These are phyloP conservation scores for Eulemur rufifrons DNA, from an alignment of 2,113 vertebrate genomes.

Conservation along the genomic window DNA sequence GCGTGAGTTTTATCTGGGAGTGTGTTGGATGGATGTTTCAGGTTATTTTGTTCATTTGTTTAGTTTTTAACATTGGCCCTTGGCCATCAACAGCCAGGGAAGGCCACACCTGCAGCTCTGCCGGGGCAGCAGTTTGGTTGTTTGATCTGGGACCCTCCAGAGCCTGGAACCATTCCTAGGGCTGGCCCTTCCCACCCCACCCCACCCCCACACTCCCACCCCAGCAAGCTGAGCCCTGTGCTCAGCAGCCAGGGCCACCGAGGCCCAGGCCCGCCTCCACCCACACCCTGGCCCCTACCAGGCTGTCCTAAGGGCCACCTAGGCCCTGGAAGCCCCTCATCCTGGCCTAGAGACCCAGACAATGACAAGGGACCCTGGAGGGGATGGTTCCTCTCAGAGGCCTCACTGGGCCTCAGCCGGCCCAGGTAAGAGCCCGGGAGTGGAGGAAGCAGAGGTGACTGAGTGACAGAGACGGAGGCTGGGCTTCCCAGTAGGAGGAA, in stretches of 20 bases:
- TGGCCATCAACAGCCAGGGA: background rate
- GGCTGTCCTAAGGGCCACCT: background rate
- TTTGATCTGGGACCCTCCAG: background rate
- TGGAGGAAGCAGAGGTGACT: background rate
- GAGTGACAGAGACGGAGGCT: background rate
- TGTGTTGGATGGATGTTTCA: background rate
- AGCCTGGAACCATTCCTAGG: background rate
- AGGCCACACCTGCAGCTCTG: background rate
- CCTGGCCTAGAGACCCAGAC: background rate
- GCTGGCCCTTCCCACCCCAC: too few relatives aligned
- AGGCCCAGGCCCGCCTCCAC: background rate
- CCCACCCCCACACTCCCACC: too few relatives aligned
- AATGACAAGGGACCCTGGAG: background rate
- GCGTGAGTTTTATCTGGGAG: background rate
- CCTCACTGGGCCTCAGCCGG: background rate
- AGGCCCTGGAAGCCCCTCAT: background rate
- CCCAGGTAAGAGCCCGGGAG: background rate
- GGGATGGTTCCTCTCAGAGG: background rate
- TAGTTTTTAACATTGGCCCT: background rate
- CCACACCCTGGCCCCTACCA: background rate
- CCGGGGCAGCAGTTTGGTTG: too few relatives aligned
- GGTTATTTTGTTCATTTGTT: background rate
- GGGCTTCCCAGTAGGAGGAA: too few relatives aligned
- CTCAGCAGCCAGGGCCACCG: background rate
- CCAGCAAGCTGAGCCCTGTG: background rate